phyloP scores from a whole-genome alignment of 2,888 invertebrate genomes.

The Lasioglossum leucozonium region DNA sequence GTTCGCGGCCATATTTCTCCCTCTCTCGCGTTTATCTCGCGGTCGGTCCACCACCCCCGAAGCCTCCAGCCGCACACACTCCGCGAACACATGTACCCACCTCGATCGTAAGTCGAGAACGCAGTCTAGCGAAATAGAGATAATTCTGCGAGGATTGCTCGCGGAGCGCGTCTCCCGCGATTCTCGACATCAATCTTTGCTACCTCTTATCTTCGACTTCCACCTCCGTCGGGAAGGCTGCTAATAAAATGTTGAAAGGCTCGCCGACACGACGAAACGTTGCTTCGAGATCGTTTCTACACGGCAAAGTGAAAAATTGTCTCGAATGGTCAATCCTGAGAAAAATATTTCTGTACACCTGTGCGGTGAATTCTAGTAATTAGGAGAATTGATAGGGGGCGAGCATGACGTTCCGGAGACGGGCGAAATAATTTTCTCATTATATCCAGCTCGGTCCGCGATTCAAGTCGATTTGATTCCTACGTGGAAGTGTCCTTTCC shows the following conservation, averaged over 20 bases:
- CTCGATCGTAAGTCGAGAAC: constrained; percentile 44
- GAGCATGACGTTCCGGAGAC: background rate
- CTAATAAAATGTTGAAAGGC: background rate
- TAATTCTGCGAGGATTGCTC: constrained; percentile 55
- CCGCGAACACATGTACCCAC: background rate
- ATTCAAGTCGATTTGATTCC: background rate
- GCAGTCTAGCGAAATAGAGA: constrained; percentile 53
- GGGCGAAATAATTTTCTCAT: constrained; percentile 43
- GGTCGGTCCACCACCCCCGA: constrained; percentile 15
- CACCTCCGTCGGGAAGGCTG: background rate
- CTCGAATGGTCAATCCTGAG: too few species aligned
- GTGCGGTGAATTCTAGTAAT: background rate
- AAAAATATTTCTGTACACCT: background rate
- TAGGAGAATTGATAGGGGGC: background rate
- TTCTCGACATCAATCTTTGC: constrained; percentile 39
- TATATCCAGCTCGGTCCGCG: constrained; percentile 29
- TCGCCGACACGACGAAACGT: background rate
- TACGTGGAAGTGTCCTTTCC: constrained; percentile 26
- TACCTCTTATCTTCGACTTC: constrained; percentile 32
- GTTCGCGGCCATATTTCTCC: constrained; percentile 7
- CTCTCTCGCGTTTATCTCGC: constrained; percentile 28
- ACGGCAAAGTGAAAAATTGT: too few species aligned
- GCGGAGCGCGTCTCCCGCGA: constrained; percentile 30
- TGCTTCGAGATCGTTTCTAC: background rate
- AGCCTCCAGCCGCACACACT: background rate